These are phyloP conservation scores for Ictidomys tridecemlineatus DNA, from an alignment of 2,113 vertebrate genomes.

Conservation along the genomic window DNA sequence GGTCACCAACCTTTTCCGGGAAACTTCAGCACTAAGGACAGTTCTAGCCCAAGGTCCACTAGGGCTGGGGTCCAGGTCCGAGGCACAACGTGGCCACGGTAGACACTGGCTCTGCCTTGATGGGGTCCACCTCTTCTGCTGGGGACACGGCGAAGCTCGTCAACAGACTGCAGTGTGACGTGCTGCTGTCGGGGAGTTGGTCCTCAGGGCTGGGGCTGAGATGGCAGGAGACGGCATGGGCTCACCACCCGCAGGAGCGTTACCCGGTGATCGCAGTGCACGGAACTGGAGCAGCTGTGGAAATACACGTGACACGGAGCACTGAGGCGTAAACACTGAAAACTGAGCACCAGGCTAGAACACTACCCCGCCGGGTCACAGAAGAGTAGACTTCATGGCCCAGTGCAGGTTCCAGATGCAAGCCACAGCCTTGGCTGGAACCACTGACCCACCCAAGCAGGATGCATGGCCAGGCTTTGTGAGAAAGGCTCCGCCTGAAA, in stretches of 20 bases:
- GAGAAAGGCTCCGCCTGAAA: background rate
- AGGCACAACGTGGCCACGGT: background rate
- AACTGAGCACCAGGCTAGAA: background rate
- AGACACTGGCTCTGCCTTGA: background rate
- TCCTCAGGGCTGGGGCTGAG: background rate
- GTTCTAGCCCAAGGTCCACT: background rate
- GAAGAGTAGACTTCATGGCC: background rate
- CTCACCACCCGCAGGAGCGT: background rate
- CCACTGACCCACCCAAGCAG: background rate
- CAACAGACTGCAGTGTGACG: background rate
- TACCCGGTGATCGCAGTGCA: background rate
- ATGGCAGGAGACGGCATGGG: background rate
- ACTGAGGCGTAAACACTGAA: slow-evolving; percentile 9
- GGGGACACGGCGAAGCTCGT: background rate
- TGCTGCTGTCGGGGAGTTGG: background rate
- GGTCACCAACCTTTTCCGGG: background rate
- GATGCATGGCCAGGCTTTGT: background rate
- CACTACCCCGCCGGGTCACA: background rate
- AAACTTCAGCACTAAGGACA: background rate
- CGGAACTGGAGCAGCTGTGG: slow-evolving; percentile 14
- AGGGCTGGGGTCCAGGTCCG: background rate
- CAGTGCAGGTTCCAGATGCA: background rate
- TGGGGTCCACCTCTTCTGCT: background rate
- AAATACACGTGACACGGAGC: background rate
- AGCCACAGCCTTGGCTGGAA: background rate